Evolutionary conservation across 2,888 invertebrate genomes (phyloP), one percentile per base, ranked within the genome.

Genomic region (Nymphalis urticae): DNA sequence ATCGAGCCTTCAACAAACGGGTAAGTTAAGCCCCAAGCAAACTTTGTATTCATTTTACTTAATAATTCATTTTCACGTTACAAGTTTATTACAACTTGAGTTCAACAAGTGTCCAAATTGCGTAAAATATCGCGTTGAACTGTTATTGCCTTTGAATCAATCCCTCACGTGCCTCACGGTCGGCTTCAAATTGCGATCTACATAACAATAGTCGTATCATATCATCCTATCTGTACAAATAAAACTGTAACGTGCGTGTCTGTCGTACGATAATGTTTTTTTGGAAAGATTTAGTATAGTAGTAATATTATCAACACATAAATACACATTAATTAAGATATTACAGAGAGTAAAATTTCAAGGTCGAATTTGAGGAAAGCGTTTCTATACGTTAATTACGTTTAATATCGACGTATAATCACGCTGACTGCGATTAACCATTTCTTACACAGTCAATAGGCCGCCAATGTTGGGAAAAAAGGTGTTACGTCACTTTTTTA

Each of bases 151-250:
- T 56, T 56, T 56, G 36, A 56, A 56, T 56, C 32, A 56, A 9
- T 17, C 56, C 32, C 56, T 17, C 16, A 9, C 8, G 32, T 8
- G n/a, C 19, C 9, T 56, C 27, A 27, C 17, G 5, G 27, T 17
- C 64, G 27, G 53, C 9, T 36, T 58, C 32, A 50, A 64, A 59
- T 58, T 59, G 64, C 21, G 36, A 58, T 64, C 56, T 64, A 48
- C 58, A 64, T 59, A 64, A 64, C 50, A 50, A 64, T 64, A 56
- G n/a, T 8, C 53, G 16, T 51, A 51, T 51, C 21, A 51, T 51
- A 51, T n/a, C 48, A 7, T 19, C 19, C 19, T 19, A 21, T 51
- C 19, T 51, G 19, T 19, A 51, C 21, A 51, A 51, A 51, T 51
- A 51, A 51, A 51, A 51, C 51, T n/a, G 10, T 51, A 19, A 19